These are phyloP conservation scores for Nomada ruficornis DNA, from an alignment of 2,888 invertebrate species.

Conservation along the genomic window DNA sequence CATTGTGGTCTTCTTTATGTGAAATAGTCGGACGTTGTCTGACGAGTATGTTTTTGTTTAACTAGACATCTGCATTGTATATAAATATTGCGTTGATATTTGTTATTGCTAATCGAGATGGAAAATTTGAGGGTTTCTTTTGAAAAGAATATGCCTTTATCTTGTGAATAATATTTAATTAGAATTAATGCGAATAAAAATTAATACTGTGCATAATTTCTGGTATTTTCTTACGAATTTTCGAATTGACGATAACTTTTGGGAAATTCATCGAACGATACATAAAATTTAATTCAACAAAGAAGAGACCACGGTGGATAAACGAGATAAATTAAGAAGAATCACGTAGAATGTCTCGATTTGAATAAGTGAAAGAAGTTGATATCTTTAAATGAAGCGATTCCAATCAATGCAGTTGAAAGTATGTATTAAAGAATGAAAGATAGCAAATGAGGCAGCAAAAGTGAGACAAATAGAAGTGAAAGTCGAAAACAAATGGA, in stretches of 20 bases:
- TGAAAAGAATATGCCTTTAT: too few species aligned
- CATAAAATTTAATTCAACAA: not conserved
- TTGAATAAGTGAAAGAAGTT: not conserved
- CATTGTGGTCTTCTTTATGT: not conserved
- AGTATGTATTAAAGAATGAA: not conserved
- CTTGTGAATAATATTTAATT: too few species aligned
- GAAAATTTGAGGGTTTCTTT: too few species aligned
- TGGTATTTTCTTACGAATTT: too few species aligned
- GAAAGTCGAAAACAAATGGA: not conserved
- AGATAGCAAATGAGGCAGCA: not conserved
- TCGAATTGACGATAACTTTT: too few species aligned
- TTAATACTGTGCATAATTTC: too few species aligned
- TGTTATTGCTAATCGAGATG: not conserved
- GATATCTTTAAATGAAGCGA: slow-evolving; percentile 1
- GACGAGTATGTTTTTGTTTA: not conserved
- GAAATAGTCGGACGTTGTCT: not conserved
- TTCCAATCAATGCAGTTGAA: slow-evolving; percentile 7
- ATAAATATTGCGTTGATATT: not conserved
- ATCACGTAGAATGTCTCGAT: not conserved
- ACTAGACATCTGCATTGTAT: not conserved
- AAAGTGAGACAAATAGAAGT: slow-evolving; percentile 5
- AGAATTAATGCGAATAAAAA: too few species aligned
- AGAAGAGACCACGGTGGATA: not conserved
- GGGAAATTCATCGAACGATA: not conserved
- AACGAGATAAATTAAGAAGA: not conserved